Conservation (phyloP, 2,888 invertebrate species). For the Aphrophora alni region DNA sequence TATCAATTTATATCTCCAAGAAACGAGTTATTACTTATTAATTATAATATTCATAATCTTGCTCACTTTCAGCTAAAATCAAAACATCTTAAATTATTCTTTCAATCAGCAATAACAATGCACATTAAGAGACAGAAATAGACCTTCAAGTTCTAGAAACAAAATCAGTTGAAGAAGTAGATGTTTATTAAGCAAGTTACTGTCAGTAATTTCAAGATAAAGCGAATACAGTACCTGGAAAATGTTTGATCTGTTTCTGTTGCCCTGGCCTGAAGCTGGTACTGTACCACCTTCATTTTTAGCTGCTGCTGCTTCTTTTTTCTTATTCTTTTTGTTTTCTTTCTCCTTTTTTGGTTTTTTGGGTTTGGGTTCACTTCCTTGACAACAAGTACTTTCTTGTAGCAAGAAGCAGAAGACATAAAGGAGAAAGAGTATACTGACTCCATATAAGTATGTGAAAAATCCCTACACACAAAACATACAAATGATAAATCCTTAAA, state of each 20-base stretch:
- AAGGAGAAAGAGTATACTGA: slow-evolving; percentile 90
- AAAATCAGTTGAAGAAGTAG: neutral
- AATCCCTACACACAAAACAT: slow-evolving; percentile 67
- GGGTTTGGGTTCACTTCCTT: slow-evolving; percentile 64
- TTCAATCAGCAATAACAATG: too few species aligned
- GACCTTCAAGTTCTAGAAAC: too few species aligned
- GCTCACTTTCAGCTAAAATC: too few species aligned
- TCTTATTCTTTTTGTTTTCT: slow-evolving; percentile 65
- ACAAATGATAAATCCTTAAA: neutral
- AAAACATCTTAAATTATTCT: too few species aligned
- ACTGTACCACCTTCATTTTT: slow-evolving; percentile 44
- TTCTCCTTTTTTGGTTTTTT: slow-evolving; percentile 75
- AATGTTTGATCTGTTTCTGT: slow-evolving; percentile 63
- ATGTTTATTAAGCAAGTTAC: neutral
- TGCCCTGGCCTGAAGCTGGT: slow-evolving; percentile 43
- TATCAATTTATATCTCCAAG: too few species aligned
- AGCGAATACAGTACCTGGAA: slow-evolving; percentile 68
- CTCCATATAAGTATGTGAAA: slow-evolving; percentile 92
- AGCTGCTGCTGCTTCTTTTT: slow-evolving; percentile 55
- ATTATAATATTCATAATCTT: too few species aligned
- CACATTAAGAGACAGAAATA: too few species aligned
- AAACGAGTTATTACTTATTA: too few species aligned
- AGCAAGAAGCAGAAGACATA: slow-evolving; percentile 95
- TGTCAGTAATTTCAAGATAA: neutral
- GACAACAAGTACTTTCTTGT: slow-evolving; percentile 88